Evolutionary conservation across 2,797 vertebrate species (phyloP).

Genomic region (Neosalanx taihuensis): DNA sequence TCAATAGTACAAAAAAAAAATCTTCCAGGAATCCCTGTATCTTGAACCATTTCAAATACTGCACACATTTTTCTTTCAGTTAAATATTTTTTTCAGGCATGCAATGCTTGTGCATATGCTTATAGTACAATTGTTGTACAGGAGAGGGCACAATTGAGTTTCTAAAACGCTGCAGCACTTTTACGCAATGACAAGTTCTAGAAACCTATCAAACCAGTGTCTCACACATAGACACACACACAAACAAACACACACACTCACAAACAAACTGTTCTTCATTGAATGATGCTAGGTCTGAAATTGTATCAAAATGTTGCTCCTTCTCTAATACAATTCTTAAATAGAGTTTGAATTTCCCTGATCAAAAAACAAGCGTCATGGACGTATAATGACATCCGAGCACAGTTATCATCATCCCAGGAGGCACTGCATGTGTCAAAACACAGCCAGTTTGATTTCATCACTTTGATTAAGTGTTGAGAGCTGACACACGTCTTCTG

Average conservation of each 20-base stretch:
- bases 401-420: neutral
- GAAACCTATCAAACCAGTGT: neutral
- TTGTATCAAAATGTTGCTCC: neutral
- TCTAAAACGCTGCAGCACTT: neutral
- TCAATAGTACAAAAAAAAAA: neutral
- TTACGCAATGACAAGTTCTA: neutral
- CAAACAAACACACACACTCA: conserved; percentile 4
- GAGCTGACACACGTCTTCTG: conserved; percentile 10
- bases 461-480: conserved; percentile 14
- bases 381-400: neutral
- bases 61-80: neutral
- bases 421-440: neutral
- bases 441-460: conserved; percentile 8
- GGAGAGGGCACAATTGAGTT: conserved; percentile 12
- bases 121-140: neutral
- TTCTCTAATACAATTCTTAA: neutral
- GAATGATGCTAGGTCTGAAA: neutral
- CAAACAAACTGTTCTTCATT: neutral
- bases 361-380: neutral
- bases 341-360: neutral
- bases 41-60: neutral
- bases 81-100: neutral
- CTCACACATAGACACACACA: conserved; percentile 20
- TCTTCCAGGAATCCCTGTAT: neutral
- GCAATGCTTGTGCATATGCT: neutral